Evolutionary conservation across 2,888 invertebrate genomes (phyloP).

Genomic region (Adelognathus sp.): DNA sequence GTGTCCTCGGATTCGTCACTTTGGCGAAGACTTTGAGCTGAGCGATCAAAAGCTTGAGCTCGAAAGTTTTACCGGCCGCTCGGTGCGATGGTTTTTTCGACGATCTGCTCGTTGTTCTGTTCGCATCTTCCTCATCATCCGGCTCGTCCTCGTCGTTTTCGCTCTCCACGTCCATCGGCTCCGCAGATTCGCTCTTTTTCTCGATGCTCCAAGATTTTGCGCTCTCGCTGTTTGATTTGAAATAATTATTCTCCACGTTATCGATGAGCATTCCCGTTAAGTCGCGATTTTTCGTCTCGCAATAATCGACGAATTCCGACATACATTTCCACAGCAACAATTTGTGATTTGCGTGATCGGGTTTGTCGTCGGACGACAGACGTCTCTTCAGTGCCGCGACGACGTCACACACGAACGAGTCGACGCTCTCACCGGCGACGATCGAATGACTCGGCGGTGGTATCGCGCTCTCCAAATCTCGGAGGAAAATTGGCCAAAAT

Average conservation of each 20-base stretch:
- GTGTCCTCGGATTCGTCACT: conserved; percentile 90
- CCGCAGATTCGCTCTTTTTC: conserved; percentile 71
- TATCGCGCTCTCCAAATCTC: conserved; percentile 82
- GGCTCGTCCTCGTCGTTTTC: conserved; percentile 71
- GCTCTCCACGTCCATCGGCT: conserved; percentile 70
- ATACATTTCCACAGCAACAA: conserved; percentile 92
- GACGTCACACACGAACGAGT: conserved; percentile 70
- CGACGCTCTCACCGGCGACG: conserved; percentile 75
- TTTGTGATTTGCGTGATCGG: conserved; percentile 90
- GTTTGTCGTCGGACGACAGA: conserved; percentile 82
- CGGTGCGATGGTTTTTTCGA: conserved; percentile 41
- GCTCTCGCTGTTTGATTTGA: conserved; percentile 83
- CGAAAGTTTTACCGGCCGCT: conserved; percentile 60
- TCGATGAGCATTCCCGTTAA: conserved; percentile 90
- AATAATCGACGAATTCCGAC: conserved; percentile 87
- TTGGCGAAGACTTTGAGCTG: conserved; percentile 90
- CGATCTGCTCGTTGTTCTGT: too few relatives aligned
- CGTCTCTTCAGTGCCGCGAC: conserved; percentile 61
- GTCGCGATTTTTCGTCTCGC: conserved; percentile 91
- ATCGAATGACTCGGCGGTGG: conserved; percentile 82
- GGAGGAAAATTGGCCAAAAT: conserved; percentile 89
- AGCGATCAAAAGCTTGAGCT: conserved; percentile 83
- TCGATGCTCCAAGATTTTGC: conserved; percentile 83
- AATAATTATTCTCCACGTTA: conserved; percentile 88
- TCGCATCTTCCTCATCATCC: conserved; percentile 60